Conservation (phyloP, 1,140 invertebrate species). For the Cephus cinctus region DNA sequence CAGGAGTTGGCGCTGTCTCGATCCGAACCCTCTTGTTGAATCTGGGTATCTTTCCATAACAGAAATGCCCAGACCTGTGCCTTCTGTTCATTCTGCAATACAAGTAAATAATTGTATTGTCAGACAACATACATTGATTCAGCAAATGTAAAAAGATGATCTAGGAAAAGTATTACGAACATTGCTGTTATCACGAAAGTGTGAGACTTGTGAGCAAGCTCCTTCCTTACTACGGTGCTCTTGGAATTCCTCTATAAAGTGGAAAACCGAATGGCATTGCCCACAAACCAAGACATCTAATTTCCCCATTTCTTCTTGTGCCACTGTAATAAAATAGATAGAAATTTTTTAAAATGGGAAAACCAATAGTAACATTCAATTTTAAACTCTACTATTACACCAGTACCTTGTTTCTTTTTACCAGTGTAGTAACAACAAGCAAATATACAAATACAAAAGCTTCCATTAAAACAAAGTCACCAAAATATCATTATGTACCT, state of each 20-base stretch:
- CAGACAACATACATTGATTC: conserved; percentile 1
- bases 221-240: conserved; percentile 59
- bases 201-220: conserved; percentile 46
- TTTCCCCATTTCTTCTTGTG: conserved; percentile 71
- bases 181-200: conserved; percentile 49
- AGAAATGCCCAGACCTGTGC: conserved; percentile 82
- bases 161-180: conserved; percentile 35
- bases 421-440: neutral
- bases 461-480: no score
- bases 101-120: conserved; percentile 12
- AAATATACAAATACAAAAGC: neutral
- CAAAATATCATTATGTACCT: conserved; percentile 57
- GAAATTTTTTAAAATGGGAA: no score
- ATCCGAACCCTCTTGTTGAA: conserved; percentile 58
- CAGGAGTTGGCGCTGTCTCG: conserved; percentile 63
- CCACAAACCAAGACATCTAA: conserved; percentile 79
- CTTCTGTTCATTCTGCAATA: conserved; percentile 68
- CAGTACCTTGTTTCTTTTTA: neutral
- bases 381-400: no score
- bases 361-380: no score
- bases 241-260: conserved; percentile 76
- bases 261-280: conserved; percentile 73
- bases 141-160: neutral
- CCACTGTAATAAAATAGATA: conserved; percentile 61
- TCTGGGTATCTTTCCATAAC: conserved; percentile 74